phyloP scores from a whole-genome alignment of 2,113 vertebrate species.

The Istiophorus platypterus region DNA sequence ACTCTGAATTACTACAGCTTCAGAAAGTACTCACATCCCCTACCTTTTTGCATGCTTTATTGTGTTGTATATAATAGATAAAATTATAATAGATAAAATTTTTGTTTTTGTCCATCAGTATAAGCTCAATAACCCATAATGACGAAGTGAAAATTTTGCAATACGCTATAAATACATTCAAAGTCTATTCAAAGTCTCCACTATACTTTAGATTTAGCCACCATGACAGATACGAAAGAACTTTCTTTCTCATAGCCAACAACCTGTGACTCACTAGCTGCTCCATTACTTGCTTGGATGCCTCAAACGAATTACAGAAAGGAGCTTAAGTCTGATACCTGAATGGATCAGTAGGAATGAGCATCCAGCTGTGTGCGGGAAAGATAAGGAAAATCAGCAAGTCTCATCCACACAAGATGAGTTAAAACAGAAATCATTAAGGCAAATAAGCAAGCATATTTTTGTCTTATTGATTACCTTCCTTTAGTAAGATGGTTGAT shows the following conservation, averaged over 20 bases:
- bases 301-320: slow-evolving; percentile 30
- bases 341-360: slow-evolving; percentile 17
- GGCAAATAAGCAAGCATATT: neutral
- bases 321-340: slow-evolving; percentile 26
- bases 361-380: slow-evolving; percentile 4
- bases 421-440: neutral
- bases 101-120: neutral
- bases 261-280: slow-evolving; percentile 25
- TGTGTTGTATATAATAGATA: neutral
- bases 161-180: neutral
- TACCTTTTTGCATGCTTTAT: neutral
- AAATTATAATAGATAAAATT: neutral
- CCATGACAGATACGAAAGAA: slow-evolving; percentile 12
- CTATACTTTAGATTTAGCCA: neutral
- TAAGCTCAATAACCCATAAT: neutral
- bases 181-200: neutral
- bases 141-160: neutral
- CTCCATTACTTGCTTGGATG: slow-evolving; percentile 38
- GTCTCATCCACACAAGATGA: neutral
- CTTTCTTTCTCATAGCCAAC: slow-evolving; percentile 18
- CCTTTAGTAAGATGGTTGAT: neutral
- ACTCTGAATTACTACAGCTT: too few species aligned
- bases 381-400: neutral
- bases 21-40: neutral
- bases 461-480: neutral